phyloP scores from a whole-genome alignment of 2,888 invertebrate genomes.

The Pammene aurita region DNA sequence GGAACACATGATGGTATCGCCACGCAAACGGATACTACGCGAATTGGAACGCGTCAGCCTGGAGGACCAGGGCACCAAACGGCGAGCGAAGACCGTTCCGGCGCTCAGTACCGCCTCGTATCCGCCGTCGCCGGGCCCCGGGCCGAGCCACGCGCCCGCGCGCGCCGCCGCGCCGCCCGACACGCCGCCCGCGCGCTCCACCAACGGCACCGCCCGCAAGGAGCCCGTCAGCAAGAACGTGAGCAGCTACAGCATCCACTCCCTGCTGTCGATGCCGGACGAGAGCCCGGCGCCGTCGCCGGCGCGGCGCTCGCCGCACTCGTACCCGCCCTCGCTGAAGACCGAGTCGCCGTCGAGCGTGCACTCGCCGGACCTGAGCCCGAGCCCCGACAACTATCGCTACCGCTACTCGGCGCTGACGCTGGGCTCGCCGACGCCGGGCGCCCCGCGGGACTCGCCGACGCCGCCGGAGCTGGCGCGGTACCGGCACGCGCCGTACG shows the following conservation, averaged over 20 bases:
- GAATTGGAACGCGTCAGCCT: constrained; percentile 91
- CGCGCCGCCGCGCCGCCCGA: constrained; percentile 58
- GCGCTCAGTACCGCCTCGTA: constrained; percentile 68
- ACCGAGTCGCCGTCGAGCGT: constrained; percentile 73
- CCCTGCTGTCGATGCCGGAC: constrained; percentile 87
- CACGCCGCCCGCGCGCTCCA: constrained; percentile 53
- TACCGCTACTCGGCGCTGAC: constrained; percentile 67
- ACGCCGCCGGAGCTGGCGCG: constrained; percentile 67
- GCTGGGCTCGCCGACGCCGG: constrained; percentile 65
- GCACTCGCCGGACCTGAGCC: constrained; percentile 73
- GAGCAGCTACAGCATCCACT: constrained; percentile 93
- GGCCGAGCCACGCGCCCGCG: constrained; percentile 60
- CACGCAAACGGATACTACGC: constrained; percentile 91
- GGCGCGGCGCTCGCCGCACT: constrained; percentile 68
- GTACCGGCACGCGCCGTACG: constrained; percentile 66
- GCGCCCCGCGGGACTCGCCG: constrained; percentile 64
- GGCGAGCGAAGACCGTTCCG: constrained; percentile 80
- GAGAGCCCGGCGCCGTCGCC: constrained; percentile 61
- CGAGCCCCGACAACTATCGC: constrained; percentile 72
- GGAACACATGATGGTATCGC: constrained; percentile 87
- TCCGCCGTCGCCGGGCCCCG: constrained; percentile 50
- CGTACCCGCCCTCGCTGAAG: constrained; percentile 61
- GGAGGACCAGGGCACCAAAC: constrained; percentile 86
- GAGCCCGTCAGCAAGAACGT: constrained; percentile 74
- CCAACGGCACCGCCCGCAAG: constrained; percentile 62